These are phyloP conservation scores for Phataginus tricuspis DNA, from an alignment of 2,797 vertebrate species.

Conservation along the genomic window DNA sequence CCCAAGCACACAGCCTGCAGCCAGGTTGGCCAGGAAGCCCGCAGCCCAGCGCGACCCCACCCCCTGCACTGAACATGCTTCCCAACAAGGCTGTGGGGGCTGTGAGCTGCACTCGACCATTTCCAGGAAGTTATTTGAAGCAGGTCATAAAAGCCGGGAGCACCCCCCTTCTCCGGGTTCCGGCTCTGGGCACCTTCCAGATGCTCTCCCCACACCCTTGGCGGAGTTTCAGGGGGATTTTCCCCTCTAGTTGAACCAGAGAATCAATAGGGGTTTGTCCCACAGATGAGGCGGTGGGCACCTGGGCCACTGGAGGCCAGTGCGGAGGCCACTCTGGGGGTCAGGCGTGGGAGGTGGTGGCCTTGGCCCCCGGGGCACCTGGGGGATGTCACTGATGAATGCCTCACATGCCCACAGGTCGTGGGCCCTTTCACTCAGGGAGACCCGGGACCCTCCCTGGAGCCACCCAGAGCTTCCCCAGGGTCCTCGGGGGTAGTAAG, in stretches of 20 bases:
- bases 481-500: too few species aligned
- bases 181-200: not conserved
- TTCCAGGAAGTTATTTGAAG: not conserved
- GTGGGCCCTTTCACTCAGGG: not conserved
- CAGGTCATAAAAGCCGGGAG: accelerated
- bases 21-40: not conserved
- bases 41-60: not conserved
- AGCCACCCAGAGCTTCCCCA: not conserved
- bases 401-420: accelerated
- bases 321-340: not conserved
- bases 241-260: not conserved
- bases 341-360: accelerated
- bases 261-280: not conserved
- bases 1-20: not conserved
- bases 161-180: not conserved
- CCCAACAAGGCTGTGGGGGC: accelerated
- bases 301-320: not conserved
- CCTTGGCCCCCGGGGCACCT: accelerated
- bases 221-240: accelerated
- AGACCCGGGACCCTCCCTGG: not conserved
- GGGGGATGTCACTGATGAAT: accelerated
- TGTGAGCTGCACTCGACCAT: accelerated
- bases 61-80: accelerated
- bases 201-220: accelerated
- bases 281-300: not conserved